Evolutionary conservation across 2,113 vertebrate species (phyloP), one percentile per base, ranked within the genome.

Genomic region (Rousettus leschenaultii): DNA sequence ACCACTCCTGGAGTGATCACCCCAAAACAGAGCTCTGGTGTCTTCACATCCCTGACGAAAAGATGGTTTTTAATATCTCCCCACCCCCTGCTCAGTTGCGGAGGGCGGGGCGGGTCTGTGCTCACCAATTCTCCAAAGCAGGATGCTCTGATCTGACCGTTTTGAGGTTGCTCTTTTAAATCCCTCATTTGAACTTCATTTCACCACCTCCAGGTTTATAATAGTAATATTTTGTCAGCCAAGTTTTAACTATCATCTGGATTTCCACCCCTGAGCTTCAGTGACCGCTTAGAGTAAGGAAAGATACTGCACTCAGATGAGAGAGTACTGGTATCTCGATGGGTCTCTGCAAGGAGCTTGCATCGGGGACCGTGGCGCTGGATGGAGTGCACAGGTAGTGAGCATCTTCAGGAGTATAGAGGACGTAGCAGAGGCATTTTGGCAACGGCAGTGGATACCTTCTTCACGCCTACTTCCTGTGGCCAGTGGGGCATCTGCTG

Each of bases 391-490:
- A 1, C 8, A 40, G 51, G 24, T 13, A 15, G 53, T 14, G 28
- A 80, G 59, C 21, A 3, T 57, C 35, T 66, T 35, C 3, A 48
- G 26, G 38, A 26, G 8, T 22, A 24, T 30, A 1, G 16, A 74
- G 89, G 55, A 74, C 43, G n/a, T 24, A 45, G 77, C 8, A 14
- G 68, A 73, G 51, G 24, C 63, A 35, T 66, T 92, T 71, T 40
- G 73, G 48, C 57, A 43, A 9, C 8, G 18, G 24, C 15, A 89
- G 40, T 48, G 89, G 51, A 48, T 51, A 38, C 30, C 59, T 86
- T 8, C 75, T 77, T 88, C 71, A 74, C 28, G 68, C 73, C 71
- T 85, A 30, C 86, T 70, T 94, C 70, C 73, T 16, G 2, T 48
- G 87, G 84, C 74, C 61, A 24, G 35, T 1, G 18, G 95, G 33